Conservation (phyloP, 2,797 vertebrate genomes). For the Crenichthys baileyi region DNA sequence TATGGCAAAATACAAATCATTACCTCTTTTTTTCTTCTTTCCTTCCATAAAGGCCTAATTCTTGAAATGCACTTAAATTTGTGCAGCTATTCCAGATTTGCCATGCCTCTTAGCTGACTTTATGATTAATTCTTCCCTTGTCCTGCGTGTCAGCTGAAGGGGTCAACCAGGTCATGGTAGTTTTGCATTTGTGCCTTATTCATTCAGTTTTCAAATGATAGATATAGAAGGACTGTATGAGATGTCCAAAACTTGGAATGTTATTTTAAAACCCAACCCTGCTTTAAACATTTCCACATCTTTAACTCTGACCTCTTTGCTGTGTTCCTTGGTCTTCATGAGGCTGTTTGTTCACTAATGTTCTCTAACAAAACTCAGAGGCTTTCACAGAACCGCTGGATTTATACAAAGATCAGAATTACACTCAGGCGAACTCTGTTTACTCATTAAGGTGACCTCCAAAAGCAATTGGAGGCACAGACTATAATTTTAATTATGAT, state of each 20-base stretch:
- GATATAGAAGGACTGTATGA: background rate
- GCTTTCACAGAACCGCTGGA: background rate
- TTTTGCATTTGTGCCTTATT: background rate
- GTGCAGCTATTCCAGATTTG: background rate
- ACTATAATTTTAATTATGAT: too few species aligned
- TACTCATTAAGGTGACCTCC: too few species aligned
- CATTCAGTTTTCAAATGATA: background rate
- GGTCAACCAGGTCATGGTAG: background rate
- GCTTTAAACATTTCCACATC: background rate
- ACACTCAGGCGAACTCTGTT: background rate
- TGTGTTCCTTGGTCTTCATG: background rate
- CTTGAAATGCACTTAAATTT: too few species aligned
- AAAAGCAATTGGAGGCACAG: too few species aligned
- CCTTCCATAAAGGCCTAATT: too few species aligned
- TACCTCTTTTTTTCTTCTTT: too few species aligned
- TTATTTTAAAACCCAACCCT: background rate
- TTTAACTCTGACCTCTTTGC: too few species aligned
- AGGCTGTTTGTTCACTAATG: background rate
- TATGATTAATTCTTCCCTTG: background rate
- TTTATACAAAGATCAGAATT: background rate
- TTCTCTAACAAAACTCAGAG: background rate
- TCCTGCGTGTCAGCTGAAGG: background rate
- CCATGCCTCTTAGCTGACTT: background rate
- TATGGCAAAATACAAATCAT: too few species aligned
- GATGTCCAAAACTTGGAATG: background rate